phyloP scores from a whole-genome alignment of 2,888 invertebrate genomes.

The Clistopyga incitator region DNA sequence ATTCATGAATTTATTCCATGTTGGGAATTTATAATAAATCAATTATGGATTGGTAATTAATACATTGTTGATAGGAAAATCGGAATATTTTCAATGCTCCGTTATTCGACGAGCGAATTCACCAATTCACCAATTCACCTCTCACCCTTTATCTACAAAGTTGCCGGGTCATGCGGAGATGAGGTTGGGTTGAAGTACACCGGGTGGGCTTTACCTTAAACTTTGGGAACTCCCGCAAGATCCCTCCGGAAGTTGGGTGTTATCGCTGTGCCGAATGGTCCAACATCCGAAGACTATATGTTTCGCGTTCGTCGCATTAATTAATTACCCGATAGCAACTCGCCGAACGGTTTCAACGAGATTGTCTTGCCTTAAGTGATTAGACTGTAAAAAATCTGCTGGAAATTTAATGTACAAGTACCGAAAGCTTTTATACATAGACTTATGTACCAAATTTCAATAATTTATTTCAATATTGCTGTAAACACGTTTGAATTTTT shows the following conservation, averaged over 20 bases:
- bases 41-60: not conserved
- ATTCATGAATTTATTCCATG: not conserved
- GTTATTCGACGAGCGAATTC: not conserved
- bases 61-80: not conserved
- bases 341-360: constrained; percentile 62
- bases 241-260: constrained; percentile 47
- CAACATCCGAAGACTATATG: constrained; percentile 54
- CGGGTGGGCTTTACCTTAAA: constrained; percentile 32
- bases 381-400: not conserved
- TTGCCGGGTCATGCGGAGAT: not conserved
- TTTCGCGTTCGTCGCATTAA: constrained; percentile 67
- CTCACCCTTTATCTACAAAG: not conserved
- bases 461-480: no score
- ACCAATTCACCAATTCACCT: not conserved
- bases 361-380: constrained; percentile 25
- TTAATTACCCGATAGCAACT: constrained; percentile 68
- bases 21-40: not conserved
- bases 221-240: constrained; percentile 54
- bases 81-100: not conserved
- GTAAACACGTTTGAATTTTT: no score
- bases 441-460: no score
- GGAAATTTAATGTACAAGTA: no score
- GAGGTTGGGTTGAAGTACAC: not conserved
- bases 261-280: constrained; percentile 39
- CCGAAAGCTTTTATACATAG: no score